phyloP scores from a whole-genome alignment of 2,797 vertebrate genomes.

The Pygocentrus nattereri region DNA sequence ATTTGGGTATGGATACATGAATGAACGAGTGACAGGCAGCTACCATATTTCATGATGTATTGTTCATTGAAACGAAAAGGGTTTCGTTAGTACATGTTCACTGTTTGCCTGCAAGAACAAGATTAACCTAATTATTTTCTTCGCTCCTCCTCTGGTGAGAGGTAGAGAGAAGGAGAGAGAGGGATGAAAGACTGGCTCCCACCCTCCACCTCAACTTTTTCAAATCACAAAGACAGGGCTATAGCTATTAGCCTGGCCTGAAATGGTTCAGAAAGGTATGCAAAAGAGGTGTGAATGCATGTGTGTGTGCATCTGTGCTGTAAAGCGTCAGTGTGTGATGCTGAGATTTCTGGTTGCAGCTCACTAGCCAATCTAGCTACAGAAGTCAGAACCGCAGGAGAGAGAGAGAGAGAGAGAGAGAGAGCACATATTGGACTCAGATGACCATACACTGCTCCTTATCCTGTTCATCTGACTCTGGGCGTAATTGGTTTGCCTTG shows the following conservation, averaged over 20 bases:
- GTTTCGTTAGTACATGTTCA: no score
- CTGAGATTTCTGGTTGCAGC: neutral
- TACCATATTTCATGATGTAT: no score
- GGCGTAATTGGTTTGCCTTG: neutral
- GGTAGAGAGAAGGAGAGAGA: neutral
- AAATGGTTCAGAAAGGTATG: neutral
- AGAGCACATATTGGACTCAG: neutral
- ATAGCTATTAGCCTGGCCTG: neutral
- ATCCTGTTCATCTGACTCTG: conserved; percentile 2
- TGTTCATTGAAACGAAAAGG: no score
- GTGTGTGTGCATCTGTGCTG: neutral
- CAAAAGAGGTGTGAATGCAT: neutral
- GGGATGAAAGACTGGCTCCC: neutral
- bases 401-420: neutral
- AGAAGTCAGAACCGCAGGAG: conserved; percentile 7
- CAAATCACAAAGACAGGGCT: neutral
- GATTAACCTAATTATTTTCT: no score
- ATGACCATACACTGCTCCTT: neutral
- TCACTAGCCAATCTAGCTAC: conserved; percentile 7
- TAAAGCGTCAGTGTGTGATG: neutral
- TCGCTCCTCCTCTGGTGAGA: no score
- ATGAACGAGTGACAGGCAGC: no score
- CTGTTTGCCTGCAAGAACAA: no score
- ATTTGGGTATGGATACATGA: no score
- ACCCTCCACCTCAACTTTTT: neutral